These are phyloP conservation scores for Centropus unirufus DNA, from an alignment of 2,113 vertebrate species.

Conservation along the genomic window DNA sequence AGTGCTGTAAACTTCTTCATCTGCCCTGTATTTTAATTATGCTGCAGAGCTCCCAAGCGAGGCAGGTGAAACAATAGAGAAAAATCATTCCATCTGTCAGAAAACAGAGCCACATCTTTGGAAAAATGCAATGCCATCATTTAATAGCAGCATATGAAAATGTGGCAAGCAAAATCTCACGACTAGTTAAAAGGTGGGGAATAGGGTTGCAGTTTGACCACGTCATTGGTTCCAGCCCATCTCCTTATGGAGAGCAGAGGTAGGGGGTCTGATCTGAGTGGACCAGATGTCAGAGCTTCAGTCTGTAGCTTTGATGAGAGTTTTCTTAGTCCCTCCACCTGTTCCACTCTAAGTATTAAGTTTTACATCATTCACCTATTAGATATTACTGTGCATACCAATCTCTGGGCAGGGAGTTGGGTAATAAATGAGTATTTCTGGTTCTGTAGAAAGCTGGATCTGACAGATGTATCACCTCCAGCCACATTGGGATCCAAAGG, in stretches of 20 bases:
- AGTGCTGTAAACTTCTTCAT: constrained; percentile 15
- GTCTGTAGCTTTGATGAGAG: not conserved
- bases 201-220: not conserved
- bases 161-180: not conserved
- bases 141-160: not conserved
- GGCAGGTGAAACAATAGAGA: not conserved
- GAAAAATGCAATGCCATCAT: not conserved
- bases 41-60: not conserved
- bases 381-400: not conserved
- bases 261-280: not conserved
- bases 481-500: not conserved
- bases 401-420: not conserved
- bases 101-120: not conserved
- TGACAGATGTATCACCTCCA: constrained; percentile 32
- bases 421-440: not conserved
- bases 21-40: constrained; percentile 2
- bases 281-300: not conserved
- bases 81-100: constrained; percentile 9
- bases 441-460: not conserved
- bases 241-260: not conserved
- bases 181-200: not conserved
- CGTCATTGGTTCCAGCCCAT: not conserved
- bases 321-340: not conserved
- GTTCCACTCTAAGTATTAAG: not conserved
- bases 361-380: not conserved